Conservation (phyloP, 2,113 vertebrate genomes). For the Neodon shergylaensis region DNA sequence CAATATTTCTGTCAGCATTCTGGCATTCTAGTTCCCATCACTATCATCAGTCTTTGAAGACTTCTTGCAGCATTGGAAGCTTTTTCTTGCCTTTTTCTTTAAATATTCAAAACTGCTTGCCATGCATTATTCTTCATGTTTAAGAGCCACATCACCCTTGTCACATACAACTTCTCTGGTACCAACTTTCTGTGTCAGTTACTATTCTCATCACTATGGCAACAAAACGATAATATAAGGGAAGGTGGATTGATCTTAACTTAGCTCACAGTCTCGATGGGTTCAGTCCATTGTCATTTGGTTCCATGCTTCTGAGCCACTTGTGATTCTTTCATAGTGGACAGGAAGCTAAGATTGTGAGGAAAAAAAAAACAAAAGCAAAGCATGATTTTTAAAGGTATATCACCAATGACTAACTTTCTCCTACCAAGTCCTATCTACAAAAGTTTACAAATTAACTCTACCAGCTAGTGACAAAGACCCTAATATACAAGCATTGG, state of each 20-base stretch:
- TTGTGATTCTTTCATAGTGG: background rate
- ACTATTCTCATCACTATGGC: background rate
- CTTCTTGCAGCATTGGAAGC: background rate
- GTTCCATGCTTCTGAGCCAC: background rate
- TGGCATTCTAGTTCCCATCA: background rate
- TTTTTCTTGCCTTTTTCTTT: background rate
- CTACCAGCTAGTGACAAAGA: too few relatives aligned
- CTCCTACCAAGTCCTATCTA: too few relatives aligned
- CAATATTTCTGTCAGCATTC: background rate
- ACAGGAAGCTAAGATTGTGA: background rate
- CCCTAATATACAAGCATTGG: background rate
- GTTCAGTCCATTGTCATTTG: background rate
- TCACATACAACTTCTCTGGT: too few relatives aligned
- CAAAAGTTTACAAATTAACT: background rate
- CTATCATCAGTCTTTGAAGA: too few relatives aligned
- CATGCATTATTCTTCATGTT: too few relatives aligned
- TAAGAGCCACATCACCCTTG: too few relatives aligned
- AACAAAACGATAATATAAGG: background rate
- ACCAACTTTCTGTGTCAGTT: background rate
- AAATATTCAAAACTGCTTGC: too few relatives aligned
- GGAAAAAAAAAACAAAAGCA: background rate
- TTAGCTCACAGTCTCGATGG: too few relatives aligned
- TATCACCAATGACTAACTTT: background rate
- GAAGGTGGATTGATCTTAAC: too few relatives aligned
- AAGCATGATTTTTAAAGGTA: background rate